Percentiles rank a stretch among this genome's conserved stretches.
Evolutionary conservation across 2,113 vertebrate species (phyloP).

Genomic region (Tetraodon nigroviridis): DNA sequence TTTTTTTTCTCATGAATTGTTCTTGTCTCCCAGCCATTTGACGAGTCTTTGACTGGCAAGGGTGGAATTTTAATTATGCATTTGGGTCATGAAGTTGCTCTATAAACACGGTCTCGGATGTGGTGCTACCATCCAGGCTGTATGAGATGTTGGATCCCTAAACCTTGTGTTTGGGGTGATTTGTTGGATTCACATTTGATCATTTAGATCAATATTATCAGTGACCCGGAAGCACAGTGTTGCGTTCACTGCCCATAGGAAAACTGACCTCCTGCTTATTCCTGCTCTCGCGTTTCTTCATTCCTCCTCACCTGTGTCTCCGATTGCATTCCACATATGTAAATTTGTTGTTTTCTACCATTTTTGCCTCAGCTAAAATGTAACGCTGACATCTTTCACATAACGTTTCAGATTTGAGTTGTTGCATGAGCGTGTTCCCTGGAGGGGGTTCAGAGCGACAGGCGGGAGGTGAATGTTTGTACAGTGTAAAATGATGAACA

Average conservation of each 20-base stretch:
- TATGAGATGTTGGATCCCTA: constrained; percentile 1
- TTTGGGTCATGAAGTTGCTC: too few relatives aligned
- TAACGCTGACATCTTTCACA: constrained; percentile 62
- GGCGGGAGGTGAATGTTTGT: constrained; percentile 63
- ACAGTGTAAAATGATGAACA: constrained; percentile 76
- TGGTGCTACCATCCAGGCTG: too few relatives aligned
- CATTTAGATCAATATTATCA: background rate
- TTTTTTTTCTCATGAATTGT: background rate
- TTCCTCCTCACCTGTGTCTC: constrained; percentile 31
- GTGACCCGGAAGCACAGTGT: constrained; percentile 20
- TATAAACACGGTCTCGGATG: too few relatives aligned
- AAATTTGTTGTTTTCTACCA: constrained; percentile 17
- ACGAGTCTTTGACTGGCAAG: too few relatives aligned
- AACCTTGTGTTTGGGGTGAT: constrained; percentile 63
- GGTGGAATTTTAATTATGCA: too few relatives aligned
- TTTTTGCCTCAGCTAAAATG: constrained; percentile 53
- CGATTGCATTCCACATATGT: background rate
- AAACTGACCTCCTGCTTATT: constrained; percentile 27
- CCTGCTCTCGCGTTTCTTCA: constrained; percentile 47
- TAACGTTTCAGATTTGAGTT: constrained; percentile 46
- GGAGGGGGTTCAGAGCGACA: constrained; percentile 16
- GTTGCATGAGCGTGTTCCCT: constrained; percentile 33
- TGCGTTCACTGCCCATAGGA: constrained; percentile 54
- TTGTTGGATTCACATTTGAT: constrained; percentile 56
- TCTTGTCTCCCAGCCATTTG: too few relatives aligned